phyloP scores from a whole-genome alignment of 2,797 vertebrate genomes.

The Pantherophis alleghaniensis region DNA sequence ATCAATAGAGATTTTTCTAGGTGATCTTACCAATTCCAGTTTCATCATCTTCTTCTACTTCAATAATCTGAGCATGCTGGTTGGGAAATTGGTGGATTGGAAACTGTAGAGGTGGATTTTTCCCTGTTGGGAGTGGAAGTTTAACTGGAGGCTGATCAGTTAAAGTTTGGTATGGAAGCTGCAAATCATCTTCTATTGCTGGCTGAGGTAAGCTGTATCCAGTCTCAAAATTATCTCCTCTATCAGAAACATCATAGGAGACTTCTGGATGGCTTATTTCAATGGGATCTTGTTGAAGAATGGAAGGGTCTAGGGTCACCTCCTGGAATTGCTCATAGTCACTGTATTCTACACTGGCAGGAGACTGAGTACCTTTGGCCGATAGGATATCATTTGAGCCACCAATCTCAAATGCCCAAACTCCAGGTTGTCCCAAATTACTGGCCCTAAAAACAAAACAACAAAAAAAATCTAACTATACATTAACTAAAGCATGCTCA shows the following conservation, averaged over 20 bases:
- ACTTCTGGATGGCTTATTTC: slow-evolving; percentile 54
- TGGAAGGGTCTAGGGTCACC: slow-evolving; percentile 51
- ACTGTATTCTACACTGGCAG: slow-evolving; percentile 13
- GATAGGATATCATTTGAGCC: slow-evolving; percentile 68
- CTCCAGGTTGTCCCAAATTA: slow-evolving; percentile 83
- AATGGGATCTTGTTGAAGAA: slow-evolving; percentile 53
- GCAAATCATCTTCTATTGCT: slow-evolving; percentile 40
- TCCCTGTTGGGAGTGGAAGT: slow-evolving; percentile 50
- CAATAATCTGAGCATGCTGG: slow-evolving; percentile 77
- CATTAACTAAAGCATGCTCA: not conserved
- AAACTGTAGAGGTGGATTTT: slow-evolving; percentile 73
- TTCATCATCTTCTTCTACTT: slow-evolving; percentile 84
- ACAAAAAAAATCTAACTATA: slow-evolving; percentile 12
- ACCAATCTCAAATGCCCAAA: slow-evolving; percentile 91
- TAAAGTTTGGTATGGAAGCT: slow-evolving; percentile 36
- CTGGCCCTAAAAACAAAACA: slow-evolving; percentile 75
- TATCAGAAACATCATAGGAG: slow-evolving; percentile 36
- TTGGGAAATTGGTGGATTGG: slow-evolving; percentile 71
- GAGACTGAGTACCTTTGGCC: slow-evolving; percentile 64
- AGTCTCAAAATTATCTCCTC: slow-evolving; percentile 51
- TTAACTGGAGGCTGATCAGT: slow-evolving; percentile 54
- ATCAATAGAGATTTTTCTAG: not conserved
- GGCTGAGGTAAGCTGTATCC: slow-evolving; percentile 18
- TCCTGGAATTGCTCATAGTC: slow-evolving; percentile 61
- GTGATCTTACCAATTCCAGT: slow-evolving; percentile 82